Percentiles rank a stretch among this genome's conserved stretches.
Conservation (phyloP, 35 echinoderm and acorn worm genomes). For the Amphiura filiformis region DNA sequence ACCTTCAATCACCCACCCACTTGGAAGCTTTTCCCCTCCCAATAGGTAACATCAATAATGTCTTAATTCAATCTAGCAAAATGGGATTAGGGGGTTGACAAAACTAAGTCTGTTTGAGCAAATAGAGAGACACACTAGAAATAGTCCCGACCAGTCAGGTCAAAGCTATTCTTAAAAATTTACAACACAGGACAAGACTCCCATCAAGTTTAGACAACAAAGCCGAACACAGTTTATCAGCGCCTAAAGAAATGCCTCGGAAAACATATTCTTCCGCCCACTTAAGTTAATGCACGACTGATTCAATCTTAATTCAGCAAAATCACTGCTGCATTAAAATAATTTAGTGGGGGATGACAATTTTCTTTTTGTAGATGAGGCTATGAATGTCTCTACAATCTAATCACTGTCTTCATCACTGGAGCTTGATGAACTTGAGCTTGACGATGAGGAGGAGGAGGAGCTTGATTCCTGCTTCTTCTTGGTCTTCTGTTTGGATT, state of each 20-base stretch:
- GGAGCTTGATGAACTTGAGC: slow-evolving; percentile 60
- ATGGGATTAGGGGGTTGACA: too few relatives aligned
- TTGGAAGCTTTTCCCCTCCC: too few relatives aligned
- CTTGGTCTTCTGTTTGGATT: slow-evolving; percentile 62
- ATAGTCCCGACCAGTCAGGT: too few relatives aligned
- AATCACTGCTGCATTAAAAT: too few relatives aligned
- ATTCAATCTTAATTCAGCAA: not conserved
- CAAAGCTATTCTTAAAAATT: too few relatives aligned
- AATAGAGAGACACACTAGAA: too few relatives aligned
- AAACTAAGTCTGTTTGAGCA: too few relatives aligned
- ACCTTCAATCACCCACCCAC: too few relatives aligned
- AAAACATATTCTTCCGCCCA: not conserved
- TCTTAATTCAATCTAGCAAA: too few relatives aligned
- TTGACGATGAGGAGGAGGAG: slow-evolving; percentile 67
- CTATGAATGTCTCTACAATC: not conserved
- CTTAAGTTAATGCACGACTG: not conserved
- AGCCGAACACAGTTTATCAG: not conserved
- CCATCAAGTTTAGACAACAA: not conserved
- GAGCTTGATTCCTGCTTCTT: slow-evolving; percentile 64
- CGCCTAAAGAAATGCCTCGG: not conserved
- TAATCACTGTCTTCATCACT: slow-evolving; percentile 82
- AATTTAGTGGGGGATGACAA: not conserved
- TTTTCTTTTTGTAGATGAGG: not conserved
- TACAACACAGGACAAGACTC: not conserved
- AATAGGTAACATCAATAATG: too few relatives aligned